Percentiles rank a stretch among this genome's conserved stretches.
Evolutionary conservation across 2,888 invertebrate species (phyloP).

Genomic region (Sarcophaga carnaria): DNA sequence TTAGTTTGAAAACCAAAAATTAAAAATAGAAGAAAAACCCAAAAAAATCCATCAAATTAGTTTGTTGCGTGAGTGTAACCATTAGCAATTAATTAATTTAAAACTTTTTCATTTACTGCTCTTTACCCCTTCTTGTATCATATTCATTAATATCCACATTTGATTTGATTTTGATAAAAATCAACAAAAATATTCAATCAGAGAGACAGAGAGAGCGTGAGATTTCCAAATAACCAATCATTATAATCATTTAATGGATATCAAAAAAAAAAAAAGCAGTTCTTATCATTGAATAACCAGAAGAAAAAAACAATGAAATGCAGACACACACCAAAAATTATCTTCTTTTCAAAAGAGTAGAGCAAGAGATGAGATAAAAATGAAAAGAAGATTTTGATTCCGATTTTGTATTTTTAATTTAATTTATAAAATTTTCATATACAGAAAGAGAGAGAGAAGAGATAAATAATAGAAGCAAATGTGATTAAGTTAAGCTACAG

Average conservation of each 20-base stretch:
- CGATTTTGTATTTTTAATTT: slow-evolving; percentile 36
- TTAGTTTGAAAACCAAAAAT: not conserved
- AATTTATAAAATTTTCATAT: slow-evolving; percentile 31
- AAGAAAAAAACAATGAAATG: no score
- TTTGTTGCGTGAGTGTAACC: slow-evolving; percentile 61
- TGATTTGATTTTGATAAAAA: slow-evolving; percentile 41
- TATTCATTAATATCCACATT: slow-evolving; percentile 46
- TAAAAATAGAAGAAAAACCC: not conserved
- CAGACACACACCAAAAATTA: no score
- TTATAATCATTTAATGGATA: slow-evolving; percentile 56
- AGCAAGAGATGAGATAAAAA: slow-evolving; percentile 11
- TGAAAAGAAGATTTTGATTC: slow-evolving; percentile 30
- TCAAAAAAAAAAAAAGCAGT: slow-evolving; percentile 19
- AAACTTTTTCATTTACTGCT: slow-evolving; percentile 23
- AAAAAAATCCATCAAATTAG: slow-evolving; percentile 31
- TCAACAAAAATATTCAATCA: slow-evolving; percentile 40
- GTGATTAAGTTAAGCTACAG: slow-evolving; percentile 3
- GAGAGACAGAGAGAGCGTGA: not conserved
- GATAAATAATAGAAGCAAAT: slow-evolving; percentile 41
- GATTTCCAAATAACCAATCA: not conserved
- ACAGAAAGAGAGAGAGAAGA: not conserved
- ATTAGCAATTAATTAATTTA: slow-evolving; percentile 68
- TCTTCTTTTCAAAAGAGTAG: not conserved
- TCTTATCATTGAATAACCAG: slow-evolving; percentile 30
- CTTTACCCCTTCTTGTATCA: not conserved